Percentiles rank a stretch among this genome's conserved stretches.
These are phyloP conservation scores for Dolomedes plantarius DNA, from an alignment of 2,888 invertebrate genomes.

Conservation along the genomic window DNA sequence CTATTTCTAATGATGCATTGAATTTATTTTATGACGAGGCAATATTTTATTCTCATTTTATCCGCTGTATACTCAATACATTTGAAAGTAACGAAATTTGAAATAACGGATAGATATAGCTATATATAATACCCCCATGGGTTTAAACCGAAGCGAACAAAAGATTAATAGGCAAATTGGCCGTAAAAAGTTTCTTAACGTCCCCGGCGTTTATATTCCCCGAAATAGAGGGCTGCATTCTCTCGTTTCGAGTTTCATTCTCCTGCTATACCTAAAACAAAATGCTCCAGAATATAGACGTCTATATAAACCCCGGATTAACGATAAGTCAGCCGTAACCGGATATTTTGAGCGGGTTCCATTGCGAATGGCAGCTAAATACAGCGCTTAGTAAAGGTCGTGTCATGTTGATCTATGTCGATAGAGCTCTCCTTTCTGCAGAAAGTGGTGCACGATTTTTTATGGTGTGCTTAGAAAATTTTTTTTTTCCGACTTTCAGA, in stretches of 20 bases:
- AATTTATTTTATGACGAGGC: too few relatives aligned
- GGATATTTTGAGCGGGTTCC: slow-evolving; percentile 52
- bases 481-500: neutral
- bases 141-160: slow-evolving; percentile 48
- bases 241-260: slow-evolving; percentile 44
- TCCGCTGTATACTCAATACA: too few relatives aligned
- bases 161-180: slow-evolving; percentile 67
- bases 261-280: slow-evolving; percentile 46
- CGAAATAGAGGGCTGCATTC: slow-evolving; percentile 42
- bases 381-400: slow-evolving; percentile 69
- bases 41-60: too few relatives aligned
- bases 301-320: slow-evolving; percentile 63
- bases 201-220: slow-evolving; percentile 52
- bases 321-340: slow-evolving; percentile 64
- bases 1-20: too few relatives aligned
- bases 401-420: slow-evolving; percentile 65
- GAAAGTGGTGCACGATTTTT: slow-evolving; percentile 47
- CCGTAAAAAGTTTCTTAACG: slow-evolving; percentile 49
- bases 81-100: neutral
- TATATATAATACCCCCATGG: slow-evolving; percentile 28
- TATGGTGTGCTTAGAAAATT: slow-evolving; percentile 25
- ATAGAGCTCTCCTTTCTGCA: slow-evolving; percentile 51
- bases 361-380: slow-evolving; percentile 66
- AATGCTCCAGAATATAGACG: slow-evolving; percentile 46
- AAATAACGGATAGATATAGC: neutral